phyloP scores from a whole-genome alignment of 1,140 invertebrate genomes.

The Lordiphosa collinella region DNA sequence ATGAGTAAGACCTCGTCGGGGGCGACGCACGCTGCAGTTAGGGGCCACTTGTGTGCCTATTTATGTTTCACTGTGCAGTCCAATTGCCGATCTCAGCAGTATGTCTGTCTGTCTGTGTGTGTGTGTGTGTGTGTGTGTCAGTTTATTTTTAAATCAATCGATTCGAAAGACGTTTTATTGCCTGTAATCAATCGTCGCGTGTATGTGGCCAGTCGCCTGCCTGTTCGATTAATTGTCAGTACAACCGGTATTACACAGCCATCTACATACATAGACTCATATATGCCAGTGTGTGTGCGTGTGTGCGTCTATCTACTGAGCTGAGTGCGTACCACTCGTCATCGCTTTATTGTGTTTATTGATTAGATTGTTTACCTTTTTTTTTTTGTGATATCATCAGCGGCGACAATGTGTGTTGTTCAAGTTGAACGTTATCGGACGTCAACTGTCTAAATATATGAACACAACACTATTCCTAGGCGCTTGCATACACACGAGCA shows the following conservation, averaged over 20 bases:
- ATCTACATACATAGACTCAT: constrained; percentile 1
- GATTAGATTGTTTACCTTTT: constrained; percentile 71
- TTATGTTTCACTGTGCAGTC: constrained; percentile 36
- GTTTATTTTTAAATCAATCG: constrained; percentile 76
- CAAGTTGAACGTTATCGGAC: constrained; percentile 53
- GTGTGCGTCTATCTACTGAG: constrained; percentile 9
- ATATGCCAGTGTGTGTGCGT: constrained; percentile 7
- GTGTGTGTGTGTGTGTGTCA: constrained; percentile 26
- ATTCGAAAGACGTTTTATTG: constrained; percentile 74
- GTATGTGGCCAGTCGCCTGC: constrained; percentile 28
- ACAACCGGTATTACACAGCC: constrained; percentile 49
- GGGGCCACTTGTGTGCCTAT: constrained; percentile 63
- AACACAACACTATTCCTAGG: constrained; percentile 17
- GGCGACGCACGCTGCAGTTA: constrained; percentile 48
- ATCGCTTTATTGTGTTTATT: constrained; percentile 70
- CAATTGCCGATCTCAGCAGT: constrained; percentile 24
- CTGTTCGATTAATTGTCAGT: constrained; percentile 47
- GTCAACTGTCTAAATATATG: constrained; percentile 70
- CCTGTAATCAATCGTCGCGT: constrained; percentile 73
- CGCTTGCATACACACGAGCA: not conserved
- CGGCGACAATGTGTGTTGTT: constrained; percentile 31
- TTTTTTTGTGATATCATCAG: constrained; percentile 70
- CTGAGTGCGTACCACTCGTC: constrained; percentile 52
- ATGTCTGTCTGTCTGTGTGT: not conserved
- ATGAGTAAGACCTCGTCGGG: constrained; percentile 64